phyloP scores from a whole-genome alignment of 2,797 vertebrate genomes.

The Halcyon leucocephala region DNA sequence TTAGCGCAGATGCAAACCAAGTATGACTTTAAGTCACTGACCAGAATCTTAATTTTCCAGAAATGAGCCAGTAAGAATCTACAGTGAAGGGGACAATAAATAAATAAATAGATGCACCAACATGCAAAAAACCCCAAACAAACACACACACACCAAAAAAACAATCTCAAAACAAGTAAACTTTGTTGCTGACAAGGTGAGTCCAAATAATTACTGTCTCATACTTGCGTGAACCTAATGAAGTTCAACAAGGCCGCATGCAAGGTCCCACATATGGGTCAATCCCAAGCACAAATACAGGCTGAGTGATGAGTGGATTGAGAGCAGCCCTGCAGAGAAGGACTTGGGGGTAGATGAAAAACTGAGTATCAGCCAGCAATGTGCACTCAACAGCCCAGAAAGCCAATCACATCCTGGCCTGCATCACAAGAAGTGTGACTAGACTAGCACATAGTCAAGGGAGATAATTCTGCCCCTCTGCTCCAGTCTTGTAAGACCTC shows the following conservation, averaged over 20 bases:
- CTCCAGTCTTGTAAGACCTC: no score
- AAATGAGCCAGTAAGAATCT: rapidly evolving
- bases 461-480: no score
- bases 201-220: neutral
- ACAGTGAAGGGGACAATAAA: neutral
- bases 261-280: no score
- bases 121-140: neutral
- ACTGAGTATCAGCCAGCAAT: neutral
- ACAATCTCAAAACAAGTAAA: neutral
- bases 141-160: no score
- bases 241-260: neutral
- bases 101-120: no score
- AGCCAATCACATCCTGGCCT: rapidly evolving
- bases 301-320: neutral
- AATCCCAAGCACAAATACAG: neutral
- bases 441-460: no score
- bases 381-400: rapidly evolving
- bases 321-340: neutral
- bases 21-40: neutral
- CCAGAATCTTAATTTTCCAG: neutral
- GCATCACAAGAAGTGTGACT: neutral
- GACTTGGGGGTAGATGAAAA: neutral
- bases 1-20: neutral
- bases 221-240: neutral
- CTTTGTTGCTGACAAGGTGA: neutral